These are phyloP conservation scores for Temnothorax ravouxi DNA, from an alignment of 2,888 invertebrate genomes.

Conservation along the genomic window DNA sequence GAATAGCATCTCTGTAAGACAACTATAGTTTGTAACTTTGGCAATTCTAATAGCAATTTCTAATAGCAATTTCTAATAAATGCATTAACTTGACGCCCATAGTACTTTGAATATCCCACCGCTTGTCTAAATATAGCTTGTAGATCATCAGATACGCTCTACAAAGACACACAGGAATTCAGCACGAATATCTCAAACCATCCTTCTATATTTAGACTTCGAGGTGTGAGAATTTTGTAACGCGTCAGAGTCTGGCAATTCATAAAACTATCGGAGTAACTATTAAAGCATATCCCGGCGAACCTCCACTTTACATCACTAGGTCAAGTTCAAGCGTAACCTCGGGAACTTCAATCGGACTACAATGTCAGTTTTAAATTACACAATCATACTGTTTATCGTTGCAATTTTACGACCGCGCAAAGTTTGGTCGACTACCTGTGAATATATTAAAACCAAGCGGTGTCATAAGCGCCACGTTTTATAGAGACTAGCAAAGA, in stretches of 20 bases:
- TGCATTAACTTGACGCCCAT: background rate
- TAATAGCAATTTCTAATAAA: constrained; percentile 66
- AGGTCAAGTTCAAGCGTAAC: constrained; percentile 81
- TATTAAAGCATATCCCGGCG: constrained; percentile 39
- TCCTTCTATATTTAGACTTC: constrained; percentile 76
- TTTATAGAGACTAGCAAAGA: constrained; percentile 19
- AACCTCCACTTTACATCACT: constrained; percentile 66
- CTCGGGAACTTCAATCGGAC: constrained; percentile 69
- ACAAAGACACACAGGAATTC: constrained; percentile 67
- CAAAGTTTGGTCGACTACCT: constrained; percentile 1
- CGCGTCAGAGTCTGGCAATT: constrained; percentile 41
- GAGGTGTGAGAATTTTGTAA: constrained; percentile 70
- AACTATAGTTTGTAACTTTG: constrained; percentile 64
- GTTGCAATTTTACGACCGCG: constrained; percentile 23
- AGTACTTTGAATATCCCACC: constrained; percentile 76
- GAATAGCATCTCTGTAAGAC: constrained; percentile 29
- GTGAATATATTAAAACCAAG: background rate
- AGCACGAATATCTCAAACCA: constrained; percentile 74
- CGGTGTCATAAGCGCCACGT: background rate
- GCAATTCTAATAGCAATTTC: constrained; percentile 51
- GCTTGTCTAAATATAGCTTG: constrained; percentile 77
- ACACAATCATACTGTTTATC: background rate
- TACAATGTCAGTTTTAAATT: constrained; percentile 76
- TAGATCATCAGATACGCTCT: constrained; percentile 63
- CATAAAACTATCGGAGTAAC: constrained; percentile 36